Percentiles rank a stretch among this genome's conserved stretches.
Conservation (phyloP, 2,797 vertebrate species). For the Amniataba percoides region DNA sequence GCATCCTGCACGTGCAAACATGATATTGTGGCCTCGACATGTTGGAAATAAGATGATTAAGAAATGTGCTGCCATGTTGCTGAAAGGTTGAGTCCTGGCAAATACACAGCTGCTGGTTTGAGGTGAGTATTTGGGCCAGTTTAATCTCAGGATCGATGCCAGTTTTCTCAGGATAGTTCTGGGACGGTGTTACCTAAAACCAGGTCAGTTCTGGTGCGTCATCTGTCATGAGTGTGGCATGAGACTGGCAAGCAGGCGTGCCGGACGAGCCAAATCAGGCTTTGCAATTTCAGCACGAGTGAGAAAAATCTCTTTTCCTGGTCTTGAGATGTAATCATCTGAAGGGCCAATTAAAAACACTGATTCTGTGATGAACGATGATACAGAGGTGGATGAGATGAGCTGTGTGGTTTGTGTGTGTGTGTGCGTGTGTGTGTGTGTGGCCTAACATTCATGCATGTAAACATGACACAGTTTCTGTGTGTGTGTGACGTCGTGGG, state of each 20-base stretch:
- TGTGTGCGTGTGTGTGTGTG: slow-evolving; percentile 27
- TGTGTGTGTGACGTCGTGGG: not conserved
- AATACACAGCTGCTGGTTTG: not conserved
- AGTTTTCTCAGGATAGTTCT: not conserved
- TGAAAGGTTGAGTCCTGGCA: not conserved
- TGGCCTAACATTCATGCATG: slow-evolving; percentile 54
- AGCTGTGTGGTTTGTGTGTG: slow-evolving; percentile 28
- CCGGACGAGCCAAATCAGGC: not conserved
- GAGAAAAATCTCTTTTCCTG: not conserved
- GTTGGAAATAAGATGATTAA: not conserved
- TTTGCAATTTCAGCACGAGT: not conserved
- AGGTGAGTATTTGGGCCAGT: not conserved
- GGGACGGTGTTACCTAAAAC: not conserved
- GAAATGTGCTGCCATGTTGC: not conserved
- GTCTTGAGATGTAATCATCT: slow-evolving; percentile 4
- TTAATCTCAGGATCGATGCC: not conserved
- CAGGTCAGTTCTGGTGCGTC: not conserved
- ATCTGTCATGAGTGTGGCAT: not conserved
- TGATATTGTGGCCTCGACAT: too few species aligned
- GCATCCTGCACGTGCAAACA: slow-evolving; percentile 1
- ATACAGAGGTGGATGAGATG: slow-evolving; percentile 33
- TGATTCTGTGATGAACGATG: slow-evolving; percentile 12
- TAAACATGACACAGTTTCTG: slow-evolving; percentile 35
- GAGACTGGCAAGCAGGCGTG: not conserved
- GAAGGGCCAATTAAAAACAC: slow-evolving; percentile 53